These are phyloP conservation scores for Oxyruncus cristatus DNA, from an alignment of 2,113 vertebrate genomes.

Conservation along the genomic window DNA sequence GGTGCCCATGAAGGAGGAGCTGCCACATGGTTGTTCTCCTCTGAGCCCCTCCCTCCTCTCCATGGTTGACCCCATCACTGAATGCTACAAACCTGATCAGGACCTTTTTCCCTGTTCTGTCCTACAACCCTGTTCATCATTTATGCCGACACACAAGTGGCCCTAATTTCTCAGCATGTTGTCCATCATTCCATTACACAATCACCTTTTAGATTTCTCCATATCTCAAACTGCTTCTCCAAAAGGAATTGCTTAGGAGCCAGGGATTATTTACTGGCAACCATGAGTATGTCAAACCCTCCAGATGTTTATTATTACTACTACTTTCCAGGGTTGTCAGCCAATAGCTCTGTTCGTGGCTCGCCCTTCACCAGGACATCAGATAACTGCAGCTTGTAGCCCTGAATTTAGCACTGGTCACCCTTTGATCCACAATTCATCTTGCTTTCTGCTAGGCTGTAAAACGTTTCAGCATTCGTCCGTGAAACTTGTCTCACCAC, in stretches of 20 bases:
- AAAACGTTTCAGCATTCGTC: not conserved
- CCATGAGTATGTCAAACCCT: constrained; percentile 7
- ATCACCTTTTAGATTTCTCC: not conserved
- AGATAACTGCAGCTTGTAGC: not conserved
- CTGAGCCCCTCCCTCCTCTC: not conserved
- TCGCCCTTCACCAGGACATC: not conserved
- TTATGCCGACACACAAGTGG: not conserved
- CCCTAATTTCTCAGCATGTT: not conserved
- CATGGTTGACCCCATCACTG: fast-evolving
- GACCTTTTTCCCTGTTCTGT: not conserved
- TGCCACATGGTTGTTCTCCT: not conserved
- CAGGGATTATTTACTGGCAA: constrained; percentile 48
- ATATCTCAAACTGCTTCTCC: not conserved
- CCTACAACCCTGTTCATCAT: not conserved
- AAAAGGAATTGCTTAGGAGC: not conserved
- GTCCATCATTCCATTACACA: not conserved
- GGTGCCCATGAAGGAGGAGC: not conserved
- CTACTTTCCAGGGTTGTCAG: constrained; percentile 34
- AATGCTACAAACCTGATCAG: not conserved
- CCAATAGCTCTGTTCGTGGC: not conserved
- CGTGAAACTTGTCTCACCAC: not conserved
- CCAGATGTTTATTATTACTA: constrained; percentile 49
- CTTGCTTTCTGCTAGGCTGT: not conserved
- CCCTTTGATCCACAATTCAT: not conserved
- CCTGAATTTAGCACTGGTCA: not conserved